Evolutionary conservation across 2,888 invertebrate species (phyloP).

Genomic region (Rhagium mordax): DNA sequence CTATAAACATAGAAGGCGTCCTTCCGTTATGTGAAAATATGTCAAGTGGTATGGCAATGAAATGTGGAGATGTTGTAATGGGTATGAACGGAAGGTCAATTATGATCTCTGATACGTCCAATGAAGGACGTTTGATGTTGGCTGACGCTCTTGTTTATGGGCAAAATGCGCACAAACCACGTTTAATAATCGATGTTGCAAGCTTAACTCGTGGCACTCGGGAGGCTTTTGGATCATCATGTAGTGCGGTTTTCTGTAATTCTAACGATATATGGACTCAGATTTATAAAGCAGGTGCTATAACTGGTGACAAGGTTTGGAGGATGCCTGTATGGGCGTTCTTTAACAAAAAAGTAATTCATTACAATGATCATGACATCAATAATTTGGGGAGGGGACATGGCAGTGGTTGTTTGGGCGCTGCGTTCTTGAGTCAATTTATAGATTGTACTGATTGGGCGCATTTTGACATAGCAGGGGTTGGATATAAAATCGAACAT

Average conservation of each 20-base stretch:
- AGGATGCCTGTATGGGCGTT: conserved; percentile 75
- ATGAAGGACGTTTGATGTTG: conserved; percentile 70
- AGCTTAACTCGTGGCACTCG: conserved; percentile 77
- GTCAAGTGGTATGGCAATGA: conserved; percentile 76
- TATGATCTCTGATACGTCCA: conserved; percentile 76
- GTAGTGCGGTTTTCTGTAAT: conserved; percentile 73
- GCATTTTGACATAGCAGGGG: conserved; percentile 76
- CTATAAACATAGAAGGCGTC: conserved; percentile 72
- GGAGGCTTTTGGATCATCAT: conserved; percentile 73
- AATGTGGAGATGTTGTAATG: conserved; percentile 71
- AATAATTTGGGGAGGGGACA: conserved; percentile 67
- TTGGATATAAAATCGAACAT: conserved; percentile 71
- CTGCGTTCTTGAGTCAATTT: conserved; percentile 72
- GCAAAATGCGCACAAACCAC: conserved; percentile 73
- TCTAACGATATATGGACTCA: conserved; percentile 72
- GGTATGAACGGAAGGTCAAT: conserved; percentile 76
- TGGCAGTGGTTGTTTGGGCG: conserved; percentile 66
- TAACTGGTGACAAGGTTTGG: conserved; percentile 77
- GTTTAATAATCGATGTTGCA: conserved; percentile 79
- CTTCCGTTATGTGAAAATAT: conserved; percentile 71
- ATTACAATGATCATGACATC: conserved; percentile 65
- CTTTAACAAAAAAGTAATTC: conserved; percentile 71
- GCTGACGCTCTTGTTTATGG: conserved; percentile 67
- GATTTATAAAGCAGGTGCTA: conserved; percentile 71
- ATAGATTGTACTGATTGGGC: conserved; percentile 74